Base-by-base conservation (phyloP, 2,113 vertebrate genomes). In the Varanus salvator region DNA sequence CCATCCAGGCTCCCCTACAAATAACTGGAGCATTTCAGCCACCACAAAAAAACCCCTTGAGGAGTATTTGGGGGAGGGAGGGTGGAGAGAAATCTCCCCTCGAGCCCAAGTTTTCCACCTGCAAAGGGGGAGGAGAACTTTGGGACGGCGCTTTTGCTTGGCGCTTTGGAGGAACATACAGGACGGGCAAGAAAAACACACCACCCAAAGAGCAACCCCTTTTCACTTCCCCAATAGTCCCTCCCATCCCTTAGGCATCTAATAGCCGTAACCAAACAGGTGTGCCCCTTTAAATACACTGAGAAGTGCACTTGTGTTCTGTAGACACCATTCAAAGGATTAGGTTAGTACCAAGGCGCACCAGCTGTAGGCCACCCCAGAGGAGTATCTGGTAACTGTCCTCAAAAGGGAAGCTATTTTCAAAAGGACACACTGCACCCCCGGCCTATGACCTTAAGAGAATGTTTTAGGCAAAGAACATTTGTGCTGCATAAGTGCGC, bases 271-370 rank as follows among this genome's bases (percentile, higher is more conserved):
- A 27, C 92, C n/a, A 76, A 96, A 96, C 96, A 96, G 96, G 95
- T 96, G 96, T 95, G 94, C 95, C 94, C 93, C 95, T 93, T 87
- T 95, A 96, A 96, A 96, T 96, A 96, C 94, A 91, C 94, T 91
- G 0, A 89, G 6, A 94, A 93, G 93, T 92, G 92, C 96, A 96
- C 84, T 96, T 96, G 95, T 85, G 93, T 87, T 93, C 44, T 90
- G 91, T 85, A 92, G 94, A 84, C 1, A 44, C 91, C 19, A 87
- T 14, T 52, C 87, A 34, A 90, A 0, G 95, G 96, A 96, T 96
- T 95, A 96, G 90, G 86, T 93, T 90, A 82, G 93, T 93, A 81
- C 93, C 94, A 90, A 85, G 8, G 76, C 93, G 85, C 86, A 93
- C 94, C 96, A 95, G 95, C 94, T 93, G 96, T 8, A 80, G 94